A percentile compares a stretch with the other conserved stretches of the same genome.
These are phyloP conservation scores for Zaprionus ornatus DNA, from an alignment of 1,140 invertebrate genomes.

Conservation along the genomic window DNA sequence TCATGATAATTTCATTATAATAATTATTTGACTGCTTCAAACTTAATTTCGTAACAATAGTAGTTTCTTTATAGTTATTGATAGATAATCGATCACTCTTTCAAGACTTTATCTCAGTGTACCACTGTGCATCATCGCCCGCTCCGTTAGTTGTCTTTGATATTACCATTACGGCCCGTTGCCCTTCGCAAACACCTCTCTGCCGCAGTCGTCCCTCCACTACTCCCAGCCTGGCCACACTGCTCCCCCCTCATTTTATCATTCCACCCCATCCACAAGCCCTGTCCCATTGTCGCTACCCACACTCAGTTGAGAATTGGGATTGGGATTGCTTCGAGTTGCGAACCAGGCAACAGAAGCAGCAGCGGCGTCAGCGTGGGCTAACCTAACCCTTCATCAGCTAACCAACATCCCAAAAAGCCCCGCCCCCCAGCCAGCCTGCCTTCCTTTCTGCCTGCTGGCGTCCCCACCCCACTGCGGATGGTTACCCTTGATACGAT, in stretches of 20 bases:
- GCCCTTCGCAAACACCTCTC: constrained; percentile 24
- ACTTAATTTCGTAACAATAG: no score
- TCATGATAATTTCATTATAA: no score
- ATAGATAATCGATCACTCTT: background rate
- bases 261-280: constrained; percentile 5
- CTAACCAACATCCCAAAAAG: constrained; percentile 26
- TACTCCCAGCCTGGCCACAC: constrained; percentile 7
- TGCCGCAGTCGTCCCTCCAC: constrained; percentile 24
- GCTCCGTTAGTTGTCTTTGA: constrained; percentile 49
- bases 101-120: no score
- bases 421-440: constrained; percentile 6
- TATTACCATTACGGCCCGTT: constrained; percentile 39
- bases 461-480: constrained; percentile 25
- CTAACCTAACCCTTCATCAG: constrained; percentile 48
- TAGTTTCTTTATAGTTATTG: background rate
- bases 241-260: constrained; percentile 30
- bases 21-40: no score
- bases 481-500: constrained; percentile 53
- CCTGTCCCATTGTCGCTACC: constrained; percentile 47
- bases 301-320: constrained; percentile 55
- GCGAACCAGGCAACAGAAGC: constrained; percentile 18
- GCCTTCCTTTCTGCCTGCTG: background rate
- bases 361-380: constrained; percentile 11
- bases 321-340: constrained; percentile 39
- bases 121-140: constrained; percentile 22